phyloP scores from a whole-genome alignment of 2,113 vertebrate genomes.

The Lampris incognitus region DNA sequence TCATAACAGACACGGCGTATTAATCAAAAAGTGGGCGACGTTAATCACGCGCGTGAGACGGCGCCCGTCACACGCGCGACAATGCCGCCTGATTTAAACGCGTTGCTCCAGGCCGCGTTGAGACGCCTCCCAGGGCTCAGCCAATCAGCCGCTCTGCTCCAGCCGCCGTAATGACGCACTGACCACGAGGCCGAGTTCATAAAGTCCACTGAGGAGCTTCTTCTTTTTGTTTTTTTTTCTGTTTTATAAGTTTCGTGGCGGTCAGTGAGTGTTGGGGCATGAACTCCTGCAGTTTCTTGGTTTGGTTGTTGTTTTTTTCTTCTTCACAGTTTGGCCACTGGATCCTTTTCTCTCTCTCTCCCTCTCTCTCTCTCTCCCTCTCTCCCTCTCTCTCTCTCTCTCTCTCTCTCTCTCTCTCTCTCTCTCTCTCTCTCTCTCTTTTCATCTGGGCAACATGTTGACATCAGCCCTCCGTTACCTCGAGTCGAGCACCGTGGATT shows the following conservation, averaged over 20 bases:
- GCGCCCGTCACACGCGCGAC: constrained; percentile 72
- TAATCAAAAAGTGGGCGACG: constrained; percentile 70
- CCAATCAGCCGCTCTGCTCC: constrained; percentile 62
- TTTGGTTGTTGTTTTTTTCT: not conserved
- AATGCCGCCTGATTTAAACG: constrained; percentile 78
- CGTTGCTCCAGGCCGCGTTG: constrained; percentile 75
- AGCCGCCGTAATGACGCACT: constrained; percentile 74
- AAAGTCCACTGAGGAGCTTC: constrained; percentile 44
- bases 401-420: no score
- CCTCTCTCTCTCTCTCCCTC: no score
- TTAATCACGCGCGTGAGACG: constrained; percentile 77
- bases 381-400: no score
- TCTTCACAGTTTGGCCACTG: constrained; percentile 70
- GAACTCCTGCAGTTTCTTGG: constrained; percentile 45
- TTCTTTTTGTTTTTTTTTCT: not conserved
- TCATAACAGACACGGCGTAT: constrained; percentile 66
- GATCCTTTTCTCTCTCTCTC: not conserved
- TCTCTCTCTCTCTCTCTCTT: not conserved
- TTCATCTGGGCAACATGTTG: constrained; percentile 42
- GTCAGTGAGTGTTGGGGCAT: constrained; percentile 55
- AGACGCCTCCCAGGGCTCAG: constrained; percentile 75
- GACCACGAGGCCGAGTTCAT: constrained; percentile 71
- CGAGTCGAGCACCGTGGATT: no score
- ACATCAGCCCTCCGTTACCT: not conserved
- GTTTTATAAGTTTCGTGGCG: not conserved